Conservation (phyloP, 2,113 vertebrate species). For the Madoqua kirkii region DNA sequence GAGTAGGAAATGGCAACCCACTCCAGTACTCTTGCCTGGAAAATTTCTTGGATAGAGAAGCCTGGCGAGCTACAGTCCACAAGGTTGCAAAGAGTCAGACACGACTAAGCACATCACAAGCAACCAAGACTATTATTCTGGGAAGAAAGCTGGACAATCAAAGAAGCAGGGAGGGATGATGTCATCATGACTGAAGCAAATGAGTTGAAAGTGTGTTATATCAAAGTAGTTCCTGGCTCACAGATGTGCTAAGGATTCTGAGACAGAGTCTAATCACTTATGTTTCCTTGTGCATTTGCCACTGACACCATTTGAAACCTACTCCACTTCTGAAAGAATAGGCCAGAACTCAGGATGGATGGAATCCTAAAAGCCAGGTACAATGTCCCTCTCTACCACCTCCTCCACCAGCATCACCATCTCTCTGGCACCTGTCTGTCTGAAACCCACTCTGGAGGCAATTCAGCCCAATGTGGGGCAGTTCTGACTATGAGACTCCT, state of each 20-base stretch:
- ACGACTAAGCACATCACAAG: not conserved
- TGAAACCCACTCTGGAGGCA: not conserved
- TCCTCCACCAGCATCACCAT: not conserved
- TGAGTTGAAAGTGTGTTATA: not conserved
- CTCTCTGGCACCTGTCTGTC: not conserved
- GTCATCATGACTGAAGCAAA: not conserved
- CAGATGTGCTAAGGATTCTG: not conserved
- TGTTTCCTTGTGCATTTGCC: not conserved
- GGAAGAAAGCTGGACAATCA: not conserved
- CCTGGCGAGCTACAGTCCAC: not conserved
- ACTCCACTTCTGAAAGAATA: not conserved
- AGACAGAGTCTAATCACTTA: not conserved
- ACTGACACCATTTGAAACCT: not conserved
- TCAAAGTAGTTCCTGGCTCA: not conserved
- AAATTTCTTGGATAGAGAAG: not conserved
- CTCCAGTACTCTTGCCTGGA: not conserved
- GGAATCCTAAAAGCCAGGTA: not conserved
- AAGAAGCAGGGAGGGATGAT: not conserved
- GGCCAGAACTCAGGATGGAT: not conserved
- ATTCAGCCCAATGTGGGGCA: not conserved
- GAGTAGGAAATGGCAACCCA: not conserved
- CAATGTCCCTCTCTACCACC: rapidly evolving
- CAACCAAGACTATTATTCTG: not conserved
- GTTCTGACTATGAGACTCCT: not conserved
- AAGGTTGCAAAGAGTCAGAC: not conserved